A percentile compares a stretch with the other conserved stretches of the same genome.
Conservation (phyloP, 2,113 vertebrate species). For the Xenopus borealis region DNA sequence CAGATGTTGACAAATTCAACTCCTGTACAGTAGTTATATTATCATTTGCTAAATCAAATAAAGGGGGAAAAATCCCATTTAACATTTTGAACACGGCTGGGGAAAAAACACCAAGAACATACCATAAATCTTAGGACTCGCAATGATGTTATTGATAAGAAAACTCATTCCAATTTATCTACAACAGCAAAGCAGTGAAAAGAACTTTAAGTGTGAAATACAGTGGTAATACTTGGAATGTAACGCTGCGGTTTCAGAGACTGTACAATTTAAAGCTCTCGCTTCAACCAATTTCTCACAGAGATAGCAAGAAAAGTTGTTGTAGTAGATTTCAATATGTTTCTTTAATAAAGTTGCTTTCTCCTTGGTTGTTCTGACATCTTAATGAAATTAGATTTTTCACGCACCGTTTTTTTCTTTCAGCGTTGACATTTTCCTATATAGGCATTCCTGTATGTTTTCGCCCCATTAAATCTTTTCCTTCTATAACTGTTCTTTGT, state of each 20-base stretch:
- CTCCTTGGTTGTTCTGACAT: conserved; percentile 12
- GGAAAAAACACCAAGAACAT: neutral
- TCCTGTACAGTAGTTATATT: conserved; percentile 4
- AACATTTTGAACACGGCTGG: conserved; percentile 23
- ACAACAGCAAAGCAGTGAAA: conserved; percentile 18
- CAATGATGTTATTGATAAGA: conserved; percentile 40
- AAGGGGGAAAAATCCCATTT: conserved; percentile 24
- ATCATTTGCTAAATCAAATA: conserved; percentile 30
- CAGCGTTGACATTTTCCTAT: neutral
- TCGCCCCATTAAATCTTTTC: neutral
- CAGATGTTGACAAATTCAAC: conserved; percentile 19
- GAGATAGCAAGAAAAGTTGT: conserved; percentile 11
- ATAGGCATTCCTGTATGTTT: neutral
- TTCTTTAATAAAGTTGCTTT: neutral
- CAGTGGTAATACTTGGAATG: conserved; percentile 21
- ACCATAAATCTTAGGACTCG: conserved; percentile 26
- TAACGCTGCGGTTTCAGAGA: neutral
- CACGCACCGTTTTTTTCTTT: neutral
- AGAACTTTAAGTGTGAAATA: conserved; percentile 26
- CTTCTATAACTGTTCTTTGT: neutral
- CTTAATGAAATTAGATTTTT: conserved; percentile 21
- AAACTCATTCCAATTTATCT: conserved; percentile 44
- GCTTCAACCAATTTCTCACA: conserved; percentile 10
- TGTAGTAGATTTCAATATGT: neutral
- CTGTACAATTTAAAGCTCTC: conserved; percentile 4